Conservation (phyloP, 2,797 vertebrate species). For the Dallia pectoralis region DNA sequence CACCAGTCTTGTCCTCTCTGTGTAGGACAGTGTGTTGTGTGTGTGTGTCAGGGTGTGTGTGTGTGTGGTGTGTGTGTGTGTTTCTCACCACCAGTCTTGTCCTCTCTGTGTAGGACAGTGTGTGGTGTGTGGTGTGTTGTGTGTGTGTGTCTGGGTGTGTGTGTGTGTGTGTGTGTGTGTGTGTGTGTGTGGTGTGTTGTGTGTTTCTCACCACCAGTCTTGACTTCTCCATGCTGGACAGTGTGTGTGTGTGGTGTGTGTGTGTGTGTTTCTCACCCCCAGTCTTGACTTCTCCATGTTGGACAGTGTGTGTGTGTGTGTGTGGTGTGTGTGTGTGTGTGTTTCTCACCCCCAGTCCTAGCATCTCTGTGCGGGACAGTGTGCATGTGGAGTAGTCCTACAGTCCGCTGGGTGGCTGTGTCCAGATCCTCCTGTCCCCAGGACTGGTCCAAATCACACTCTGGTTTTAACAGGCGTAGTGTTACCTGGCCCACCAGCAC, state of each 20-base stretch:
- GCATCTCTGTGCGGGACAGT: conserved; percentile 78
- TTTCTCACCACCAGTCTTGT: conserved; percentile 69
- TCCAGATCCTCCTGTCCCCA: conserved; percentile 91
- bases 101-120: conserved; percentile 77
- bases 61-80: conserved; percentile 77
- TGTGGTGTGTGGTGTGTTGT: conserved; percentile 75
- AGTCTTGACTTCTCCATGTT: conserved; percentile 74
- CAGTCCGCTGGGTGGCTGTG: conserved; percentile 80
- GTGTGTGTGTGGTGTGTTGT: conserved; percentile 74
- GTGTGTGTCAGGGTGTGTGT: too few species aligned
- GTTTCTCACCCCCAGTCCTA: conserved; percentile 68
- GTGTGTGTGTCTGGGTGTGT: conserved; percentile 74
- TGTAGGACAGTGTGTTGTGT: conserved; percentile 83
- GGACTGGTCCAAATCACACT: conserved; percentile 84
- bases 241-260: conserved; percentile 86
- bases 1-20: conserved; percentile 75
- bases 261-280: conserved; percentile 74
- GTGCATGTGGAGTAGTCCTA: conserved; percentile 80
- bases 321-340: conserved; percentile 81
- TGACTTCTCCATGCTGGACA: conserved; percentile 78
- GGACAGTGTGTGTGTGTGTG: conserved; percentile 78
- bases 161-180: conserved; percentile 71
- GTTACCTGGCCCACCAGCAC: conserved; percentile 90
- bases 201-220: conserved; percentile 60
- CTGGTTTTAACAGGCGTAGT: conserved; percentile 89